Evolutionary conservation across 2,113 vertebrate genomes (phyloP).

Genomic region (Anolis carolinensis): DNA sequence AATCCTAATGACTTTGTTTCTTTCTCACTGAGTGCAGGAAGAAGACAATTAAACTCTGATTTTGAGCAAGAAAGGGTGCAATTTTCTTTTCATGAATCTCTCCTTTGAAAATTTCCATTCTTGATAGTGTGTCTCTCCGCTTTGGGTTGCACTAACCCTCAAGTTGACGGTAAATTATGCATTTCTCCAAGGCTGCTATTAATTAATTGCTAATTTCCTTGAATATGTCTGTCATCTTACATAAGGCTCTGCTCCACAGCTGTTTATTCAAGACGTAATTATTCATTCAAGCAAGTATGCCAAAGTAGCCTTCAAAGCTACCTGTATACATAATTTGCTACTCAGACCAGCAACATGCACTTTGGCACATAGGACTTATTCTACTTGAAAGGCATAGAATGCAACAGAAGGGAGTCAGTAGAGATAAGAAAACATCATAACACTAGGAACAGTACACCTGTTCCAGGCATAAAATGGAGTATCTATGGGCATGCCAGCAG

Average conservation of each 20-base stretch:
- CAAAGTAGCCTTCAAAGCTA: slow-evolving; percentile 14
- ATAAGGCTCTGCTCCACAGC: neutral
- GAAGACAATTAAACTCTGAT: neutral
- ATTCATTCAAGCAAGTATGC: slow-evolving; percentile 29
- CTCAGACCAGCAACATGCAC: neutral
- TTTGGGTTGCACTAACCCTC: neutral
- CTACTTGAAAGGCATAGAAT: neutral
- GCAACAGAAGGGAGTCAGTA: neutral
- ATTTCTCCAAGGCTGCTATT: neutral
- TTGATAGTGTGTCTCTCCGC: neutral
- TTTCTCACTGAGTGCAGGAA: neutral
- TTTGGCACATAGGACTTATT: neutral
- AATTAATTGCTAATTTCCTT: slow-evolving; percentile 31
- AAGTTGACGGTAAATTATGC: slow-evolving; percentile 1
- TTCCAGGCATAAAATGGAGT: neutral
- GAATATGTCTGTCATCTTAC: slow-evolving; percentile 31
- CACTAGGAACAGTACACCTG: no score
- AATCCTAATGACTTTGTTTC: neutral
- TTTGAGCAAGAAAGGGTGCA: neutral
- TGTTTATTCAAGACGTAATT: slow-evolving; percentile 22
- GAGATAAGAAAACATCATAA: neutral
- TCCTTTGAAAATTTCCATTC: neutral
- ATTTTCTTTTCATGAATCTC: neutral
- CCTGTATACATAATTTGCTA: neutral
- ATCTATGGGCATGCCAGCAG: neutral